phyloP scores from a whole-genome alignment of 2,797 vertebrate genomes.

The Varecia variegata region DNA sequence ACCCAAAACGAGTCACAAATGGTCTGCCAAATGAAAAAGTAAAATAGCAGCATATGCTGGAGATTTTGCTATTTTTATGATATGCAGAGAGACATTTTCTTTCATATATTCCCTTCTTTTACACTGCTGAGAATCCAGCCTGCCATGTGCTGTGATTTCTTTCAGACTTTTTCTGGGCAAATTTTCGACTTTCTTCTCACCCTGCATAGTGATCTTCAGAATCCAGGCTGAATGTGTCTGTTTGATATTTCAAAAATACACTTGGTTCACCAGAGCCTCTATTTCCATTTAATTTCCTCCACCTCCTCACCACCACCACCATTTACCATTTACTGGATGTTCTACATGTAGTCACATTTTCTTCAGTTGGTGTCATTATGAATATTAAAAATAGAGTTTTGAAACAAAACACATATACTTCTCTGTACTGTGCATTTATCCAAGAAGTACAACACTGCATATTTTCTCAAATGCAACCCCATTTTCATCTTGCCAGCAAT shows the following conservation, averaged over 20 bases:
- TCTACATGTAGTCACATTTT: slow-evolving; percentile 47
- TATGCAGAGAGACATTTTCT: slow-evolving; percentile 68
- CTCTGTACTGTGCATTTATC: slow-evolving; percentile 50
- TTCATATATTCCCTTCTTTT: slow-evolving; percentile 42
- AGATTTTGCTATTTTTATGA: slow-evolving; percentile 67
- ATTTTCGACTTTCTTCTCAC: slow-evolving; percentile 74
- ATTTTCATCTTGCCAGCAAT: slow-evolving; percentile 71
- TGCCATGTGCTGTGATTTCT: slow-evolving; percentile 61
- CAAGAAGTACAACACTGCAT: slow-evolving; percentile 52
- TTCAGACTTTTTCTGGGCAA: slow-evolving; percentile 70
- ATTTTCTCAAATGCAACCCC: slow-evolving; percentile 67
- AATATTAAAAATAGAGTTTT: slow-evolving; percentile 76
- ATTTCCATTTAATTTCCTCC: not conserved
- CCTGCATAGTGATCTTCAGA: slow-evolving; percentile 67
- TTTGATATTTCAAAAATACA: slow-evolving; percentile 77
- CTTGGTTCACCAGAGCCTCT: slow-evolving; percentile 46
- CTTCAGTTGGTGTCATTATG: slow-evolving; percentile 55
- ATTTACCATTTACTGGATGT: slow-evolving; percentile 47
- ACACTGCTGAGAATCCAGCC: slow-evolving; percentile 21
- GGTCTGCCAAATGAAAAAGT: slow-evolving; percentile 61
- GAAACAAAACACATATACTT: slow-evolving; percentile 39
- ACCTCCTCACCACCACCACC: not conserved
- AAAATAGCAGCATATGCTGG: slow-evolving; percentile 73
- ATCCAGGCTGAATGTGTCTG: slow-evolving; percentile 64
- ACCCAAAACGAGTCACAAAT: slow-evolving; percentile 56